Base-by-base conservation (phyloP, 1,140 invertebrate genomes). In the Antheraea pernyi region DNA sequence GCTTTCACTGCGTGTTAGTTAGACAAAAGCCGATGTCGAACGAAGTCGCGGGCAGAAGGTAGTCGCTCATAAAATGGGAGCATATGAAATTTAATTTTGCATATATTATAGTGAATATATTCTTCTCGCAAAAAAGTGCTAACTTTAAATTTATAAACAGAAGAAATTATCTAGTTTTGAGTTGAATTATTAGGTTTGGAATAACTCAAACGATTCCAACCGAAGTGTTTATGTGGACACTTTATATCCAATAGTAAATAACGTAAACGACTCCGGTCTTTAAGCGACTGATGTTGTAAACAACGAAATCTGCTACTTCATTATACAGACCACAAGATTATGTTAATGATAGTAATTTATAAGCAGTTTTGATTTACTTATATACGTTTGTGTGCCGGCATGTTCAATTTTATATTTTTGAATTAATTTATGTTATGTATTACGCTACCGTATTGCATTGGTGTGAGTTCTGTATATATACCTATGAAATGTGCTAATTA, bases 281-380 rank as follows among this genome's bases (percentile, higher is more conserved):
- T 53, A 53, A 53, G 16, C 46, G 16, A n/a, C 68, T 77, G 74
- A 77, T 53, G 46, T 53, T 53, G 46, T 75, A 64, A 79, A 82
- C 79, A 83, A 77, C 78, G 79, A 79, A 77, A 79, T 80, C 73
- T 75, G 76, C 81, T 74, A 79, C 74, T 84, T 89, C 74, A 89
- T 89, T 89, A 91, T 91, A 82, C 82, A 88, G 88, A 91, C 89
- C 59, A 82, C 77, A 66, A 77, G 80, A 89, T 90, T 91, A 91
- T 91, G 87, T 78, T 85, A 91, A 91, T 90, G 76, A 62, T 68
- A 77, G 73, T 75, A 82, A 81, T 85, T 84, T 85, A 77, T 87
- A 88, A 87, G 82, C 80, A 71, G 81, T 80, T 86, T 84, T 88
- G 86, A 85, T 86, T 88, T 88, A 86, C 82, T 79, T 83, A 78